Base-by-base conservation (phyloP, 2,113 vertebrate genomes). In the Dasypus novemcinctus region DNA sequence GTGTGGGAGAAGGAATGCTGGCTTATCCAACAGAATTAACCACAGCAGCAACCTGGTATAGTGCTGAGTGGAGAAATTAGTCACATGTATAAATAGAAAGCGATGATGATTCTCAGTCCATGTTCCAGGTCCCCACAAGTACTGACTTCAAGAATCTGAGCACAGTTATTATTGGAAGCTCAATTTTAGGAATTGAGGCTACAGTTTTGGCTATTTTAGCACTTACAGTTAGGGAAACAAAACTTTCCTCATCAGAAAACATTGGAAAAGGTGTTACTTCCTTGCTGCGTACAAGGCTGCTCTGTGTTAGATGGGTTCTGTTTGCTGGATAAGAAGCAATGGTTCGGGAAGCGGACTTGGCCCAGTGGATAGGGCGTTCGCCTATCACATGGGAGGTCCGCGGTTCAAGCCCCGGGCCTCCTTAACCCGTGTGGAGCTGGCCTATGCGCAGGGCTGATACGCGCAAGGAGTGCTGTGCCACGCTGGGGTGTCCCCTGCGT, bases 71-170 rank as follows among this genome's bases (percentile, higher is more conserved):
- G 81, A 95, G 94, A 93, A 88, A 80, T 95, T 94, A 95, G 96
- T 97, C 95, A 96, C 93, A 76, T 69, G 94, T 96, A 84, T 91
- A 96, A 97, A 95, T 95, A 96, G 95, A 90, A 94, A 71, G 82
- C 95, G 92, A 76, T 83, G 83, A 76, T 79, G 79, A 59, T 78
- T 64, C 57, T 68, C 94, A 57, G 95, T 91, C 52, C 11, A 31
- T 78, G 79, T 80, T 83, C 79, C 64, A 27, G 84, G 90, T 75
- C 91, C 87, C 96, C 96, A 81, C 91, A 78, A 85, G 88, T 54
- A 43, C 87, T 38, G 82, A 54, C 66, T 97, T 96, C 79, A 43
- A 96, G 93, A 97, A 93, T 92, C 89, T 54, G 79, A 95, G 91
- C 79, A 61, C 64, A 88, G 76, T 71, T 94, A 97, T 96, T 94